Base-by-base conservation (phyloP, 2,113 vertebrate genomes). In the Indri indri region DNA sequence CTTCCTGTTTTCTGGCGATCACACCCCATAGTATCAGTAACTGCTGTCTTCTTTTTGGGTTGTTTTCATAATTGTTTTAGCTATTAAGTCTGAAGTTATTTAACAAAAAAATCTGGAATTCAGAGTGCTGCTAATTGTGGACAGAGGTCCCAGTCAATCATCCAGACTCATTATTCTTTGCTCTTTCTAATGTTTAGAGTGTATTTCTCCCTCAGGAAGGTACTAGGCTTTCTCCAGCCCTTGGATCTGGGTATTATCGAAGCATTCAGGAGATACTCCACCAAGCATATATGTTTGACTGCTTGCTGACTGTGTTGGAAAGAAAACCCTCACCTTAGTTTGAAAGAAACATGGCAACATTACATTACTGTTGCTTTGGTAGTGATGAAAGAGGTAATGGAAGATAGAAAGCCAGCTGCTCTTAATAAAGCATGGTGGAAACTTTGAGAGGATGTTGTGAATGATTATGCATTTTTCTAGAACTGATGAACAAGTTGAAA, bases 381-480 rank as follows among this genome's bases (percentile, higher is more conserved):
- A 13, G 12, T 91, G 22, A 63, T 90, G 65, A 91, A 88, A 93
- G 81, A 89, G 22, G 25, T 22, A 10, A 32, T 57, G 23, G 57
- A 37, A 91, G 57, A 70, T 90, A 61, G 10, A 83, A 74, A 96
- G 74, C 30, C 59, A 76, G 61, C 11, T 12, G 20, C 37, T 84
- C 13, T 88, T 90, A 84, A 77, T 95, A 94, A 94, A 91, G 54
- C 18, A 52, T 96, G 32, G 11, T 90, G 37, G 83, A 76, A 89
- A 73, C 32, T 81, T 85, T 68, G 45, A 20, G 71, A 88, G 6
- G 8, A 76, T 77, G 5, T n/a, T 94, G 59, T 87, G 57, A 91
- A 52, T 65, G 52, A 34, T 70, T 63, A 17, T 81, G 13, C n/a
- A 50, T 84, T 97, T 91, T 32, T 40, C 32, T 87, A 92, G 79